These are phyloP conservation scores for Trochalopteron elliotii DNA, from an alignment of 2,113 vertebrate species.

Conservation along the genomic window DNA sequence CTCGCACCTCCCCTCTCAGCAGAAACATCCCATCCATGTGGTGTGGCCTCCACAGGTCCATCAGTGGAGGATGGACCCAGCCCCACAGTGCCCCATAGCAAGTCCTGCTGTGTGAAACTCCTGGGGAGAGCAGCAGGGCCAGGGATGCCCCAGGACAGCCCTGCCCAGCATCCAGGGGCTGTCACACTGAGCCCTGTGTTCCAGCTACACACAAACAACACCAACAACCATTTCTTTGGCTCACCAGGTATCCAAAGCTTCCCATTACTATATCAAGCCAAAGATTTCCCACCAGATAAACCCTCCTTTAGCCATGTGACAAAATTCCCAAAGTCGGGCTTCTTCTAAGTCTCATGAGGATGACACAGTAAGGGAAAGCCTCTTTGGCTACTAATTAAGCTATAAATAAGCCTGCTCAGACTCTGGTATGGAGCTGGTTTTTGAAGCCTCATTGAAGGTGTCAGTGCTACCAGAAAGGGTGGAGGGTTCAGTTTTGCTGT, in stretches of 20 bases:
- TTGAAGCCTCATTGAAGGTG: not conserved
- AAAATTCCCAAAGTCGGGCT: not conserved
- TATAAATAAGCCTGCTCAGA: not conserved
- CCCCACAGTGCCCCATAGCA: not conserved
- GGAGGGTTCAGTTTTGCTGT: not conserved
- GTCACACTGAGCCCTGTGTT: accelerated
- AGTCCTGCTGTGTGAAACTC: not conserved
- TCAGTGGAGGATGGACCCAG: no score
- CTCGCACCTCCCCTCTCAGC: accelerated
- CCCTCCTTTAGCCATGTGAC: not conserved
- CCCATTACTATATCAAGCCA: not conserved
- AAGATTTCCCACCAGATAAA: not conserved
- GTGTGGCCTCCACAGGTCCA: not conserved
- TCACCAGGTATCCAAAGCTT: not conserved
- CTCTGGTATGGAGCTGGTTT: not conserved
- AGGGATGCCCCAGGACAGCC: not conserved
- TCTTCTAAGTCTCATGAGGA: not conserved
- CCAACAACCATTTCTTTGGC: accelerated
- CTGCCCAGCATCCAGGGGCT: not conserved
- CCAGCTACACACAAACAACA: not conserved
- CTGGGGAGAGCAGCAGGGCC: not conserved
- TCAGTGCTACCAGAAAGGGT: not conserved
- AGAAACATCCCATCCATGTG: accelerated
- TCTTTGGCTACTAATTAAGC: not conserved
- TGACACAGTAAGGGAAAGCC: not conserved